Conservation (phyloP, 2,113 vertebrate species). For the Mobula birostris region DNA sequence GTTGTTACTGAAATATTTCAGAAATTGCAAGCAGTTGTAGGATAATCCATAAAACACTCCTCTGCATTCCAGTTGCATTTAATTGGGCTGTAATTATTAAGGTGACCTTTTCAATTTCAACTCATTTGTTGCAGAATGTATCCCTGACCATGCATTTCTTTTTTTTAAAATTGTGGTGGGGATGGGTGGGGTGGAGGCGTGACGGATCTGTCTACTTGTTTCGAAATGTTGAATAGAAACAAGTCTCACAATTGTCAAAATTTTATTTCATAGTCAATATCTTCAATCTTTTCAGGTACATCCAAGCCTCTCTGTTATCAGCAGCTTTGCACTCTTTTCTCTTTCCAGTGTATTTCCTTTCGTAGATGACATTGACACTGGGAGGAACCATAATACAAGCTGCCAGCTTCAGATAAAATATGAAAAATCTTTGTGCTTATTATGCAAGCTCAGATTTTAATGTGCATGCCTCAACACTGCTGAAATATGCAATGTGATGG, state of each 20-base stretch:
- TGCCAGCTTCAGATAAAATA: not conserved
- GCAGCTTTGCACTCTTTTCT: not conserved
- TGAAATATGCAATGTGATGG: not conserved
- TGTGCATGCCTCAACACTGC: not conserved
- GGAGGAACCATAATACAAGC: not conserved
- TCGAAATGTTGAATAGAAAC: not conserved
- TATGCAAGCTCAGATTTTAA: not conserved
- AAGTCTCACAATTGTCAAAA: not conserved
- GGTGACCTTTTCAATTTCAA: conserved; percentile 40
- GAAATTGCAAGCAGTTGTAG: conserved; percentile 29
- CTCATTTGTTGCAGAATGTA: not conserved
- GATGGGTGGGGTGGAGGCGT: not conserved
- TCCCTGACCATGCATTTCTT: not conserved
- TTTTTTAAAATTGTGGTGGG: not conserved
- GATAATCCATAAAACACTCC: conserved; percentile 38
- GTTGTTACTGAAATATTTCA: conserved; percentile 41
- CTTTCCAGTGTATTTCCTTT: not conserved
- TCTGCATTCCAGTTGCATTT: conserved; percentile 39
- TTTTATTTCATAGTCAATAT: not conserved
- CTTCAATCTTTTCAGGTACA: conserved; percentile 7
- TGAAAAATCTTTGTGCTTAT: not conserved
- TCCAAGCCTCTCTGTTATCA: not conserved
- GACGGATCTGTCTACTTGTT: not conserved
- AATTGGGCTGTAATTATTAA: conserved; percentile 39
- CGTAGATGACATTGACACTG: not conserved